Percentiles rank a stretch among this genome's conserved stretches.
Evolutionary conservation across 2,888 invertebrate species (phyloP).

Genomic region (Penaeus monodon): DNA sequence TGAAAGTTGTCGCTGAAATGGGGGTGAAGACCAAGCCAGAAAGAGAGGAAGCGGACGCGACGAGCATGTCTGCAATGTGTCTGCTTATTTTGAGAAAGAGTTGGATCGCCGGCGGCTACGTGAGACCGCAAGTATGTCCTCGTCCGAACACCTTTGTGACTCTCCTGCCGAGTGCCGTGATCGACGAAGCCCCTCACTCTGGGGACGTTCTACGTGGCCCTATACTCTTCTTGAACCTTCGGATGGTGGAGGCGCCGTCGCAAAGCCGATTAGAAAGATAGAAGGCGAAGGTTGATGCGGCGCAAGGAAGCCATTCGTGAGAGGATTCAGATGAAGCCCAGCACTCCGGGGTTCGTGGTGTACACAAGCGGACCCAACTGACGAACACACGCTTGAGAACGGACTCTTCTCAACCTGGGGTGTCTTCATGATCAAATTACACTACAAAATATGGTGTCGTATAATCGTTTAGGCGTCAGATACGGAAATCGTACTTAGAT

Average conservation of each 20-base stretch:
- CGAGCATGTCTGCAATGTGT: conserved; percentile 61
- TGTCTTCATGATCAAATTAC: conserved; percentile 44
- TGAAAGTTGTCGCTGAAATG: neutral
- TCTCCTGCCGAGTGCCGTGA: neutral
- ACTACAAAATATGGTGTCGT: conserved; percentile 34
- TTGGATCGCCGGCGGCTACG: conserved; percentile 48
- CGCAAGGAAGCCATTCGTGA: conserved; percentile 1
- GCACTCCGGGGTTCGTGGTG: conserved; percentile 39
- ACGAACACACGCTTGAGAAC: conserved; percentile 38
- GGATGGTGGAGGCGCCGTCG: neutral
- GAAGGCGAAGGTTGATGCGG: neutral
- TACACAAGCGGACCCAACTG: conserved; percentile 30
- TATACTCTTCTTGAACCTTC: neutral
- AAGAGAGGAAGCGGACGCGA: conserved; percentile 34
- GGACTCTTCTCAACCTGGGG: conserved; percentile 11
- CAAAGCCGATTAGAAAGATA: no score
- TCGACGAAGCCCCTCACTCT: neutral
- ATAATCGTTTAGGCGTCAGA: conserved; percentile 12
- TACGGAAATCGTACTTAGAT: neutral
- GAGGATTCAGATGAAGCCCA: conserved; percentile 20
- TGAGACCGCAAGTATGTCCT: conserved; percentile 56
- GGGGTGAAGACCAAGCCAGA: conserved; percentile 24
- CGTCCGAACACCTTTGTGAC: conserved; percentile 33
- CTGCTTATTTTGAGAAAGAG: conserved; percentile 59
- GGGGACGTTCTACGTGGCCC: neutral